Conservation (phyloP, 2,888 invertebrate genomes). For the Slavum lentiscoides region DNA sequence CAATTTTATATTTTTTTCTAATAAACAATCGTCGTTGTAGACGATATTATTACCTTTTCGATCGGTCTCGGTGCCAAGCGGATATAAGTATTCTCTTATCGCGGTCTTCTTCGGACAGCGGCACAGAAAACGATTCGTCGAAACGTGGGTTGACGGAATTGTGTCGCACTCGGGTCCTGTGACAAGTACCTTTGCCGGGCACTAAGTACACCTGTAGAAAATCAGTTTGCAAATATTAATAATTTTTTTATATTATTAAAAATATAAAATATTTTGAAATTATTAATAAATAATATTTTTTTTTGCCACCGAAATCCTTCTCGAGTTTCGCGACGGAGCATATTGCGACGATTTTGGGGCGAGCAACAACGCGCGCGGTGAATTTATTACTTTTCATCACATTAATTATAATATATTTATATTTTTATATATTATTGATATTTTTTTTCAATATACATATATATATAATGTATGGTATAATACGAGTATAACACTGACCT, state of each 20-base stretch:
- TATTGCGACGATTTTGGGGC: no score
- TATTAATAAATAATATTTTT: no score
- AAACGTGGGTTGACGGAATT: conserved; percentile 78
- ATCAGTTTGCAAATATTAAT: neutral
- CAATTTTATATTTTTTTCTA: neutral
- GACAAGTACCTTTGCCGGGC: conserved; percentile 64
- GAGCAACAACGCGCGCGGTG: no score
- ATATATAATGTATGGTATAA: no score
- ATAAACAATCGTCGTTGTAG: neutral
- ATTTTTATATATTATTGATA: no score
- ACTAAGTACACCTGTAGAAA: conserved; percentile 65
- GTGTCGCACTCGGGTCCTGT: conserved; percentile 79
- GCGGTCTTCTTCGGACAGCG: conserved; percentile 65
- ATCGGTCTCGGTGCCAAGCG: conserved; percentile 84
- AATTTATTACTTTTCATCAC: no score
- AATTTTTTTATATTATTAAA: no score
- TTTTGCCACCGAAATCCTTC: neutral
- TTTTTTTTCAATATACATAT: neutral
- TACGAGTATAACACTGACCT: conserved; percentile 1
- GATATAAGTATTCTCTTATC: conserved; percentile 74
- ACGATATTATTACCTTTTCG: conserved; percentile 82
- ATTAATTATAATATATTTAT: no score
- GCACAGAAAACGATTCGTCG: conserved; percentile 76
- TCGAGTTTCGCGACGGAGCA: neutral
- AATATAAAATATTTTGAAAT: no score